Evolutionary conservation across 2,888 invertebrate species (phyloP), one percentile per base, ranked within the genome.

Genomic region (Amphiduros pacificus): DNA sequence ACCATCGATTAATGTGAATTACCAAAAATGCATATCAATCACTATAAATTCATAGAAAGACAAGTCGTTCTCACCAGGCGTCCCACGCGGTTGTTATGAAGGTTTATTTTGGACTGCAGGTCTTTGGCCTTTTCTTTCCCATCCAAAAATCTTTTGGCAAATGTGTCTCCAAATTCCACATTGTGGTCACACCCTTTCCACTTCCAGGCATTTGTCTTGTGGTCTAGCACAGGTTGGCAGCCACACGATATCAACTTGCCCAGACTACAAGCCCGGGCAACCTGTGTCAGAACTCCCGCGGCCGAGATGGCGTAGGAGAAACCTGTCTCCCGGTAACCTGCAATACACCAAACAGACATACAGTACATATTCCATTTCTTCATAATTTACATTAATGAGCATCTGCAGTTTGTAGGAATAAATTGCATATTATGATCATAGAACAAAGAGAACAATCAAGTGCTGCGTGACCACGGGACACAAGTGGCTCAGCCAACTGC

Each of bases 231-330:
- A 70, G 75, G 79, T 63, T 77, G 77, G 61, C 81, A 82, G 4
- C 79, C 80, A 63, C 96, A 96, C 55, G 92, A 92, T 5, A 91
- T 87, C 61, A 96, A 86, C 65, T 92, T 89, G 0, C 96, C 96
- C 80, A 95, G 93, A 59, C 94, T 88, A 85, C 97, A 97, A 52
- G 95, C 94, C 68, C 94, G 88, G 0, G 95, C 91, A 66, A 97
- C 92, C 41, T 94, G 91, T 82, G 96, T 94, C 66, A 94, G 92
- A 73, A 97, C 94, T 0, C 94, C 95, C 0, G 96, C 96, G 79
- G 94, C 93, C 56, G 94, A 94, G 74, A 97, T 92, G 58, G 96
- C 94, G 85, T 96, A 95, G 78, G 96, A 92, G 85, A 97, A 97
- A 55, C 96, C 94, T 28, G 96, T 94, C 84, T 97, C 96, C 71